Evolutionary conservation across 2,888 invertebrate genomes (phyloP), one percentile per base, ranked within the genome.

Genomic region (Furcula furcula): DNA sequence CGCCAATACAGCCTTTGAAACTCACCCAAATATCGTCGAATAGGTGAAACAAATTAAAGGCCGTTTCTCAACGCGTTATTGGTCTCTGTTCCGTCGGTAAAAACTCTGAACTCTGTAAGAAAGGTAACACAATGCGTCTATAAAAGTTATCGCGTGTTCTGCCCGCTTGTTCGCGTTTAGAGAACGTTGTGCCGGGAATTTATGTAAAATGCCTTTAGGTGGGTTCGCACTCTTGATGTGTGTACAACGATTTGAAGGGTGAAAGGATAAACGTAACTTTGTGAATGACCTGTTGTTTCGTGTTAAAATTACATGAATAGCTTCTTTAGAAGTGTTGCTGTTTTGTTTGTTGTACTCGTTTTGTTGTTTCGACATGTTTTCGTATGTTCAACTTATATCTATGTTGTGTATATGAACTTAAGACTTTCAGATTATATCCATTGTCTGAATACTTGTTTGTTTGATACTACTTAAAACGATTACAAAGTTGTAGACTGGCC

Each of bases 41-140:
- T 77, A 75, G 76, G 77, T 80, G 80, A 75, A 70, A 68, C 78
- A 68, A 79, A 80, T 81, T 69, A 55, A 60, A 73, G 67, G 69
- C 53, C 61, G 61, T 65, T 58, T 57, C 57, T 64, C 64, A 64
- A 55, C 52, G 42, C 41, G 60, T 79, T 76, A 78, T 76, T 71
- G 62, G 45, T 31, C 13, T 44, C 51, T 56, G 55, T 55, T 51
- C 51, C 31, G 32, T 41, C 27, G 38, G 43, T 36, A 36, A 27
- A 33, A 28, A 42, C 57, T 34, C 37, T 48, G 55, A 46, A 56
- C 60, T 55, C 39, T 36, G 44, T n/a, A 37, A 52, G 53, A 33
- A 50, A 63, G 65, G 65, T 59, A 83, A 84, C 83, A 84, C 83
- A 84, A 86, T 86, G 73, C 73, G 43, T 50, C 82, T 72, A 85